Evolutionary conservation across 2,888 invertebrate genomes (phyloP).

Genomic region (Melipona beecheii): DNA sequence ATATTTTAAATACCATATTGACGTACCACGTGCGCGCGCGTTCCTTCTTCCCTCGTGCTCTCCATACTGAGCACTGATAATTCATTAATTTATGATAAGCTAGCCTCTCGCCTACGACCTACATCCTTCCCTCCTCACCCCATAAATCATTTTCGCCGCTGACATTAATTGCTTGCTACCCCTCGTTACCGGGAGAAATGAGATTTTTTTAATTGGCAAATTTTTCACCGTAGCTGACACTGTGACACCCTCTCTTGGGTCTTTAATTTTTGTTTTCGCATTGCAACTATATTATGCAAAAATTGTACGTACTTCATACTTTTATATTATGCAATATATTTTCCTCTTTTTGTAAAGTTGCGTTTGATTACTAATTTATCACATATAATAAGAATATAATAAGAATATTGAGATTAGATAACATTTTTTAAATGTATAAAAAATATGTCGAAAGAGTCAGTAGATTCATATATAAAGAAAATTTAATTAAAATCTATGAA

Average conservation of each 20-base stretch:
- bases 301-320: not conserved
- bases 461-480: too few relatives aligned
- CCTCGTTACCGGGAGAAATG: slow-evolving; percentile 83
- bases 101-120: slow-evolving; percentile 66
- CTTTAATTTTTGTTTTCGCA: slow-evolving; percentile 29
- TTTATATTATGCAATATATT: not conserved
- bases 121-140: slow-evolving; percentile 68
- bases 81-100: slow-evolving; percentile 83
- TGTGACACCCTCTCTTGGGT: slow-evolving; percentile 62
- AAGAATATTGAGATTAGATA: not conserved
- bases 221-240: slow-evolving; percentile 79
- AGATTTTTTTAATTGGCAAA: slow-evolving; percentile 83
- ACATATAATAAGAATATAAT: not conserved
- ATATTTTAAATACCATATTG: slow-evolving; percentile 76
- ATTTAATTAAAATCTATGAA: not conserved
- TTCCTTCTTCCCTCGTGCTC: slow-evolving; percentile 62
- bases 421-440: not conserved
- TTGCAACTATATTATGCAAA: not conserved
- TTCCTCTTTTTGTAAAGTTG: not conserved
- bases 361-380: not conserved
- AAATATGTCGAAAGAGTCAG: not conserved
- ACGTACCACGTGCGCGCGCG: slow-evolving; percentile 62
- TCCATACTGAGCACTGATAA: slow-evolving; percentile 76
- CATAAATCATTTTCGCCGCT: slow-evolving; percentile 82
- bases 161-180: slow-evolving; percentile 82